Base-by-base conservation (phyloP, 2,113 vertebrate genomes). In the Leptocoma aspasia region DNA sequence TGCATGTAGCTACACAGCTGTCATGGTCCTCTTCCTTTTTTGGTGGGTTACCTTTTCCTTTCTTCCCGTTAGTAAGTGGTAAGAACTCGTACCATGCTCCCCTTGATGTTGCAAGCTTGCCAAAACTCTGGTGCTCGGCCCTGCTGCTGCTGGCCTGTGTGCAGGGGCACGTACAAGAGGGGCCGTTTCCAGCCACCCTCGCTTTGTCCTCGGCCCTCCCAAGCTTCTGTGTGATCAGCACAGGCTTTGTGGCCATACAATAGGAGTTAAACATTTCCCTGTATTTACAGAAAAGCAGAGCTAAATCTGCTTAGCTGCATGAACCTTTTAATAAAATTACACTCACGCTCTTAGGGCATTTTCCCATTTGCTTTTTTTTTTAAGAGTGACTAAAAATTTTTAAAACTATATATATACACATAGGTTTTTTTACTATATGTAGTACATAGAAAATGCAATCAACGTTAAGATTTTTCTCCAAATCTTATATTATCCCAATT, bases 181-280 rank as follows among this genome's bases (percentile, higher is more conserved):
- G 78, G 89, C 87, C 5, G 78, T 91, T 96, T 95, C 96, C 96
- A 83, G 94, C 91, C 94, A 79, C 91, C 97, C 52, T 87, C 24
- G 85, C 81, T 96, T 97, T 97, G 95, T 89, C 89, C 96, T 94
- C 77, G 5, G 92, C 94, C 94, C 97, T 96, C 97, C 94, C 96
- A 85, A 94, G 94, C 95, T 98, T 98, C 98, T 97, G 97, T 97
- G 97, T 94, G 98, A 99, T 98, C 98, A 98, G 98, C 98, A 98
- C 88, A 94, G 97, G 97, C 98, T 99, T 99, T 99, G 98, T 99
- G 96, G 97, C 91, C 97, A 95, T 88, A 99, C 99, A 99, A 99
- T 98, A 95, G 97, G 91, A 98, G 98, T 99, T 98, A 99, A 99
- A 99, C 98, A 98, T 98, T 98, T 98, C 98, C 98, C 98, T 95